Evolutionary conservation across 2,888 invertebrate genomes (phyloP).

Genomic region (Philaethria dido): DNA sequence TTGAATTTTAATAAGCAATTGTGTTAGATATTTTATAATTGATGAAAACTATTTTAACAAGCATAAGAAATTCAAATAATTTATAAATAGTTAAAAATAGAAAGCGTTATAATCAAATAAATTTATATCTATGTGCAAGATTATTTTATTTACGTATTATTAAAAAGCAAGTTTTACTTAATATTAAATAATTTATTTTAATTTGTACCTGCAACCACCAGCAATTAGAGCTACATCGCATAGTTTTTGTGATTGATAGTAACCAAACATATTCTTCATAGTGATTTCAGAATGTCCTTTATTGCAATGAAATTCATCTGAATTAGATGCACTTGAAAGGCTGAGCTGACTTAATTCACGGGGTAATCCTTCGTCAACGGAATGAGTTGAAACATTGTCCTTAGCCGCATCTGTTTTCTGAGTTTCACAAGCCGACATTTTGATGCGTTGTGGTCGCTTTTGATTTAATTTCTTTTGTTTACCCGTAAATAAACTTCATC

Average conservation of each 20-base stretch:
- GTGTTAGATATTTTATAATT: neutral
- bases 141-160: neutral
- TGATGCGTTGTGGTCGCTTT: constrained; percentile 42
- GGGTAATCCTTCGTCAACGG: constrained; percentile 84
- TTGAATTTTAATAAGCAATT: too few species aligned
- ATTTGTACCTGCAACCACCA: constrained; percentile 85
- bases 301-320: constrained; percentile 90
- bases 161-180: neutral
- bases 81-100: neutral
- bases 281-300: constrained; percentile 92
- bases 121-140: neutral
- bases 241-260: constrained; percentile 91
- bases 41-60: neutral
- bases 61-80: neutral
- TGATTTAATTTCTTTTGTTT: constrained; percentile 26
- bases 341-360: constrained; percentile 87
- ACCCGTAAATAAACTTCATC: constrained; percentile 43
- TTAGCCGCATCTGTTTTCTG: constrained; percentile 71
- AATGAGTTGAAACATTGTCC: constrained; percentile 79
- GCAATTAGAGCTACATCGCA: constrained; percentile 95
- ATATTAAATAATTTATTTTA: constrained; percentile 12
- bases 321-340: constrained; percentile 86
- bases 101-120: neutral
- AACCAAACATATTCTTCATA: constrained; percentile 91
- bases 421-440: constrained; percentile 73